Evolutionary conservation across 2,888 invertebrate genomes (phyloP).

Genomic region (Altica lythri): DNA sequence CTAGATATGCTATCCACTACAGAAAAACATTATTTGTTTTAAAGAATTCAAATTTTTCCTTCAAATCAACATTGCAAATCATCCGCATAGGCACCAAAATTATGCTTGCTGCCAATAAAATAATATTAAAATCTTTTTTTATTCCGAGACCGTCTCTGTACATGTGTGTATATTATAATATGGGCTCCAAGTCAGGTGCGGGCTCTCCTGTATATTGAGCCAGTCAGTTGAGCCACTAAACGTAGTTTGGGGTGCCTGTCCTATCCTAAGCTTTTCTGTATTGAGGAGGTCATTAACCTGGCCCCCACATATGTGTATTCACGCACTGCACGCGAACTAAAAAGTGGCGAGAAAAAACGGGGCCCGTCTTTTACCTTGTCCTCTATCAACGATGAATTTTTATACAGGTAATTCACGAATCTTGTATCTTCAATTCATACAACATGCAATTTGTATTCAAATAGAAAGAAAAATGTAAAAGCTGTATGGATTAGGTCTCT

Average conservation of each 20-base stretch:
- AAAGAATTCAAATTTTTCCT: too few relatives aligned
- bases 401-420: slow-evolving; percentile 1
- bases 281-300: slow-evolving; percentile 55
- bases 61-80: too few relatives aligned
- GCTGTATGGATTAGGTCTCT: too few relatives aligned
- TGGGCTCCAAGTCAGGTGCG: slow-evolving; percentile 9
- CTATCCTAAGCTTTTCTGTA: slow-evolving; percentile 55
- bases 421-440: too few relatives aligned
- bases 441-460: too few relatives aligned
- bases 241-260: slow-evolving; percentile 41
- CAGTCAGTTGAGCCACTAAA: slow-evolving; percentile 11
- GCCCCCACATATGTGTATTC: slow-evolving; percentile 48
- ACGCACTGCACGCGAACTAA: slow-evolving; percentile 52
- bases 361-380: slow-evolving; percentile 40
- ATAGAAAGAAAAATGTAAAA: too few relatives aligned
- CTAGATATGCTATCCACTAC: too few relatives aligned
- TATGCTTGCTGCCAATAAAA: too few relatives aligned
- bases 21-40: too few relatives aligned
- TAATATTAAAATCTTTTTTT: not conserved
- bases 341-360: slow-evolving; percentile 51
- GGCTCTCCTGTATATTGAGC: slow-evolving; percentile 11
- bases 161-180: not conserved
- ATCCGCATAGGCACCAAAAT: too few relatives aligned
- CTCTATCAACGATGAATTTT: slow-evolving; percentile 27
- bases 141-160: not conserved